phyloP scores from a whole-genome alignment of 2,888 invertebrate genomes.

The Eueremaeus valkanovi region DNA sequence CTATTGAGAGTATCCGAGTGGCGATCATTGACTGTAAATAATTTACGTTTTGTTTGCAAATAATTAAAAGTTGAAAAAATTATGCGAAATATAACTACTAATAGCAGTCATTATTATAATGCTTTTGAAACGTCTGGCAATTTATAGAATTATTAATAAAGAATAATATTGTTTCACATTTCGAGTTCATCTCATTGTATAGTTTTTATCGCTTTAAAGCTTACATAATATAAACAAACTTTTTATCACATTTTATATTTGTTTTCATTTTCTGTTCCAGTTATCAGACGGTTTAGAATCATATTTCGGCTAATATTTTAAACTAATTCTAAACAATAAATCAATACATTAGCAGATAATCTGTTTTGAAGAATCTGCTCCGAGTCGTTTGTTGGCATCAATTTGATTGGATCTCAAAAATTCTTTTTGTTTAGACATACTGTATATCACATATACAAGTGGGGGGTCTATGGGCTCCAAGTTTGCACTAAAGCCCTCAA shows the following conservation, averaged over 20 bases:
- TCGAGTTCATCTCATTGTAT: not conserved
- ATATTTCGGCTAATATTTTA: not conserved
- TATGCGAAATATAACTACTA: not conserved
- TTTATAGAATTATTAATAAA: conserved; percentile 14
- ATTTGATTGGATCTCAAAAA: too few relatives aligned
- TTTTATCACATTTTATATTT: not conserved
- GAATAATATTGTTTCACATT: not conserved
- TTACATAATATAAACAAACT: not conserved
- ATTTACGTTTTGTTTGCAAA: conserved; percentile 35
- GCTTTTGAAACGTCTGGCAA: conserved; percentile 1
- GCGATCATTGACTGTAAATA: conserved; percentile 32
- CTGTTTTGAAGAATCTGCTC: too few relatives aligned
- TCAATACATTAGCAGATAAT: not conserved
- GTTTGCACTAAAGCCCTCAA: too few relatives aligned
- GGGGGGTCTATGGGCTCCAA: too few relatives aligned
- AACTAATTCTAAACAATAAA: not conserved
- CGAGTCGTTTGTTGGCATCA: too few relatives aligned
- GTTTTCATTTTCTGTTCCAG: not conserved
- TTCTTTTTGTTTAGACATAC: too few relatives aligned
- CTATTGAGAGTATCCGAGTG: conserved; percentile 30
- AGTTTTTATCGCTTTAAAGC: not conserved
- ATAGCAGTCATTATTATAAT: conserved; percentile 18
- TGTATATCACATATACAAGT: too few relatives aligned
- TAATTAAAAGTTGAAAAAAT: conserved; percentile 23
- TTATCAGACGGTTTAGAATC: not conserved